Conservation (phyloP, 2,797 vertebrate species). For the Pteropus rufus region DNA sequence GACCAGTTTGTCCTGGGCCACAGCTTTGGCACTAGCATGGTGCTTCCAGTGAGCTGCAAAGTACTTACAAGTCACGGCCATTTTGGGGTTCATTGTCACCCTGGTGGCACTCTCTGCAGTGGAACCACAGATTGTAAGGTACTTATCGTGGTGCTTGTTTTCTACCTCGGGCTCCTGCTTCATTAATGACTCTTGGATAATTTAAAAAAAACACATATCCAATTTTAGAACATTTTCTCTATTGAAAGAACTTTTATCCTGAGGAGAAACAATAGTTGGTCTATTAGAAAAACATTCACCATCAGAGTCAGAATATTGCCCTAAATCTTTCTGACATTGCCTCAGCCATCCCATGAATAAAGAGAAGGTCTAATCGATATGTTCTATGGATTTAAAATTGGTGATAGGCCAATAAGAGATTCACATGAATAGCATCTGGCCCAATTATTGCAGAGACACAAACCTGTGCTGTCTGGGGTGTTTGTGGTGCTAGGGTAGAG, state of each 20-base stretch:
- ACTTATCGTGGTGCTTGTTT: neutral
- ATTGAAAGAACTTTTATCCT: neutral
- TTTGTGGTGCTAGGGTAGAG: neutral
- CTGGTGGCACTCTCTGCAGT: neutral
- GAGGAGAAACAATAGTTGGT: neutral
- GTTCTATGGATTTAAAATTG: conserved; percentile 7
- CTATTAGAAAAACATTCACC: neutral
- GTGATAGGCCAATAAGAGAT: neutral
- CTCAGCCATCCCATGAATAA: neutral
- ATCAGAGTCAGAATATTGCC: neutral
- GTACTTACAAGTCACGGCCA: neutral
- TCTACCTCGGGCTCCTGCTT: neutral
- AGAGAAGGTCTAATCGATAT: neutral
- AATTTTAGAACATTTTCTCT: conserved; percentile 21
- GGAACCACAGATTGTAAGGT: neutral
- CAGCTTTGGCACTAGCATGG: neutral
- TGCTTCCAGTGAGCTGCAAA: neutral
- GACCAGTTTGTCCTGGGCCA: neutral
- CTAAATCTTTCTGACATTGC: neutral
- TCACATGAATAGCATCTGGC: neutral
- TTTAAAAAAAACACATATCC: neutral
- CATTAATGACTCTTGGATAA: neutral
- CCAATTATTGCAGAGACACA: neutral
- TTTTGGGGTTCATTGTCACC: neutral
- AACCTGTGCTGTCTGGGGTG: neutral